Conservation (phyloP, 2,888 invertebrate species). For the Agrotis ipsilon region DNA sequence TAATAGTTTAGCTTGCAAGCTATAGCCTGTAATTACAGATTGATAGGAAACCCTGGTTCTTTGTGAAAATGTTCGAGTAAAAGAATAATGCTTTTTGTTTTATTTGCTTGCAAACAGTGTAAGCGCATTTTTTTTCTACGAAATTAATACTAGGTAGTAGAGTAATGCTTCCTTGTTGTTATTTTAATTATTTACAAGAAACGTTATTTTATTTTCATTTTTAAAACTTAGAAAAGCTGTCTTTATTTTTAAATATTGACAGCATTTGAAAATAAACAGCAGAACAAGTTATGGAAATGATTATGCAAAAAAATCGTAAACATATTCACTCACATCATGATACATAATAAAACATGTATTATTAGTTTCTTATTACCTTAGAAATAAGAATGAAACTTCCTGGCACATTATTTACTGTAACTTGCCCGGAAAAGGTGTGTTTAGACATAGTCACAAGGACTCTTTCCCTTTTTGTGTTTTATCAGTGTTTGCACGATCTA, state of each 20-base stretch:
- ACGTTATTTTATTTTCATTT: neutral
- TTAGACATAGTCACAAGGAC: slow-evolving; percentile 19
- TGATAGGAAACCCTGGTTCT: slow-evolving; percentile 9
- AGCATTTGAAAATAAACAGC: slow-evolving; percentile 9
- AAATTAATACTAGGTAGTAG: neutral
- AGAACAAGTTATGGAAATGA: slow-evolving; percentile 20
- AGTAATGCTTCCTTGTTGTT: neutral
- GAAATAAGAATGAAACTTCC: slow-evolving; percentile 35
- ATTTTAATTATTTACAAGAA: neutral
- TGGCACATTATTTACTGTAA: slow-evolving; percentile 24
- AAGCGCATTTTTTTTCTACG: neutral
- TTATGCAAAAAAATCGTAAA: slow-evolving; percentile 6
- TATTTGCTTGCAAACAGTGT: slow-evolving; percentile 8
- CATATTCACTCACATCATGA: slow-evolving; percentile 13
- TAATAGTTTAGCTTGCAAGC: slow-evolving; percentile 36
- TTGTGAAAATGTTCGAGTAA: neutral
- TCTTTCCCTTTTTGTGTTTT: slow-evolving; percentile 52
- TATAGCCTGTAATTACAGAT: slow-evolving; percentile 40
- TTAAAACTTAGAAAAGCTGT: neutral
- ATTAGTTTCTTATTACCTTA: slow-evolving; percentile 34
- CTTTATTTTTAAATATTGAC: neutral
- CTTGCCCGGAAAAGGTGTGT: slow-evolving; percentile 49
- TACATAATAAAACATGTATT: slow-evolving; percentile 16
- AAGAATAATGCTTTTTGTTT: neutral
- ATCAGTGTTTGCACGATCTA: slow-evolving; percentile 54